These are phyloP conservation scores for Poeciliopsis presidionis DNA, from an alignment of 2,797 vertebrate species.

Conservation along the genomic window DNA sequence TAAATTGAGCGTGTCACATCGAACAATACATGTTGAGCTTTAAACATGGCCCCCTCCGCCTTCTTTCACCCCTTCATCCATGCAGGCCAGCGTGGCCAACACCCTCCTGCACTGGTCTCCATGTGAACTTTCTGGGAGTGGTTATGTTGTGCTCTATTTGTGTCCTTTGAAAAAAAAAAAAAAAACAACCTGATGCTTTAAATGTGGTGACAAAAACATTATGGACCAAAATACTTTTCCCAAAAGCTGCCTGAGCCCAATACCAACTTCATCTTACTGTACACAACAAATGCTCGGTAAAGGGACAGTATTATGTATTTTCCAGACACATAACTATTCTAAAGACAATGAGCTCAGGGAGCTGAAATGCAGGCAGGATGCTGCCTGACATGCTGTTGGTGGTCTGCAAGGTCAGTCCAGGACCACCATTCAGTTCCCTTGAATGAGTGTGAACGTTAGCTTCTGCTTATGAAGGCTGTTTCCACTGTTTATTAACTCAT, in stretches of 20 bases:
- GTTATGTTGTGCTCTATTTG: neutral
- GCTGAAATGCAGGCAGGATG: neutral
- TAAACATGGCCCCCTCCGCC: conserved; percentile 65
- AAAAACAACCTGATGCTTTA: neutral
- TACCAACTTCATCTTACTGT: neutral
- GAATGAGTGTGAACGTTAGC: neutral
- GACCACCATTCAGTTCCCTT: neutral
- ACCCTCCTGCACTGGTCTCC: conserved; percentile 11
- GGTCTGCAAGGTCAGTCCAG: neutral
- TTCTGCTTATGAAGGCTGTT: neutral
- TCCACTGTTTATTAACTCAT: neutral
- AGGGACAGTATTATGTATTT: neutral
- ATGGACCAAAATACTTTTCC: neutral
- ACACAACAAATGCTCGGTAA: neutral
- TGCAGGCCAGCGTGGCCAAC: neutral
- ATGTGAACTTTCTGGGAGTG: neutral
- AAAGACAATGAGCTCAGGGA: neutral
- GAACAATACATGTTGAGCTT: conserved; percentile 91
- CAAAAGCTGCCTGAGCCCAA: neutral
- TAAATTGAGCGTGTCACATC: conserved; percentile 98
- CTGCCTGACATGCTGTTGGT: neutral
- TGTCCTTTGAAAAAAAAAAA: neutral
- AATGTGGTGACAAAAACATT: neutral
- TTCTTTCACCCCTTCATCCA: conserved; percentile 4
- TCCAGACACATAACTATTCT: neutral